Conservation (phyloP, 1,140 invertebrate genomes). For the Prorops nasuta region DNA sequence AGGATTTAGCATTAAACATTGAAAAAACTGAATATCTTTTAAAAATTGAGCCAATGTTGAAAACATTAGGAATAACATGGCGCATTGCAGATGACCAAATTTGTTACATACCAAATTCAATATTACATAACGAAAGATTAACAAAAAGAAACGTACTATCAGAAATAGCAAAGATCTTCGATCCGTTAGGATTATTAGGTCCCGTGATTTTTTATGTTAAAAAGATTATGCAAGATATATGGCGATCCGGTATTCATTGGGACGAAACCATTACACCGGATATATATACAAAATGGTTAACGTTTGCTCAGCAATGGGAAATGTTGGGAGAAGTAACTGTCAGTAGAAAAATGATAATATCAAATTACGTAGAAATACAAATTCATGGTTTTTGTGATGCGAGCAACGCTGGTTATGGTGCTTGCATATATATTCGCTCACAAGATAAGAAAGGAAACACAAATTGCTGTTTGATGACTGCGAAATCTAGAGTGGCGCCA, state of each 20-base stretch:
- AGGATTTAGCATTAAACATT: background rate
- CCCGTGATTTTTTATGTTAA: background rate
- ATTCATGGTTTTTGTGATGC: background rate
- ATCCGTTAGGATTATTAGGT: background rate
- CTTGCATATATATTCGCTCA: background rate
- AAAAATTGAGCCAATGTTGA: background rate
- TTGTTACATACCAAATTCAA: background rate
- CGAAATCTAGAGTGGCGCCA: constrained; percentile 44
- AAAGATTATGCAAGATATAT: background rate
- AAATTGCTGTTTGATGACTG: background rate
- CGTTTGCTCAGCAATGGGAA: background rate
- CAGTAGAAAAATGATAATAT: background rate
- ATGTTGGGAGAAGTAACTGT: background rate
- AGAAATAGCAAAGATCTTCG: background rate
- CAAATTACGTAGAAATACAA: background rate
- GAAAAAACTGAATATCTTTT: background rate
- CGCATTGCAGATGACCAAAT: background rate
- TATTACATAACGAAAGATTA: background rate
- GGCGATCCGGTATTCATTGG: background rate
- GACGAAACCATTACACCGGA: background rate
- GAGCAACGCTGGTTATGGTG: background rate
- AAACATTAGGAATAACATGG: background rate
- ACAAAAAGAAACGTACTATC: background rate
- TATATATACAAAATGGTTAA: background rate
- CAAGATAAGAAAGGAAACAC: background rate